Evolutionary conservation across 2,113 vertebrate species (phyloP), one percentile per base, ranked within the genome.

Genomic region (Neodon shergylaensis): DNA sequence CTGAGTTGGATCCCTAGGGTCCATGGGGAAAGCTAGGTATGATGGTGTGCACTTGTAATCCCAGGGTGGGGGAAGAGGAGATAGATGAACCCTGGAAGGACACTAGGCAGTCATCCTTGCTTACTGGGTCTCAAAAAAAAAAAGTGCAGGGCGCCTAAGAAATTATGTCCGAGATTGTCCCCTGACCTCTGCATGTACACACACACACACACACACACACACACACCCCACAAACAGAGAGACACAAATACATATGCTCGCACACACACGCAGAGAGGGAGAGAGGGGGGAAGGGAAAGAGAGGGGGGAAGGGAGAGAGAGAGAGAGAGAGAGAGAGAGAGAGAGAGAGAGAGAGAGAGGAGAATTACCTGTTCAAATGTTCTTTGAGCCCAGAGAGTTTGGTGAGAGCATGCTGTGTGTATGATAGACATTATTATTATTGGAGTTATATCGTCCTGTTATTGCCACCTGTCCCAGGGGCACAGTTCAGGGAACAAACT

Each of bases 401-500:
- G 54, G 36, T 33, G 47, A 74, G 44, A 49, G 26, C 3, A 1
- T n/a, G 24, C 66, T 88, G 11, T 70, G 0, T 82, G 13, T 52
- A 9, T 83, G 5, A 5, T 74, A 82, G 91, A 52, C 42, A 36
- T 84, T 42, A 26, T 65, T 54, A 22, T 86, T 68, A 42, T 44
- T 78, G 36, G 61, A 85, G 63, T 68, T 58, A 0, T 77, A 17
- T 70, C 42, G 42, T 68, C 58, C 77, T 95, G 39, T 70, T 82
- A 5, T 73, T 52, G 1, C 22, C 82, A 3, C 42, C 72, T 49
- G 39, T 88, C 68, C 36, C 33, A 28, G n/a, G 84, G 24, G 44
- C 77, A 92, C 65, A 83, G 61, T 88, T 95, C 52, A 52, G n/a
- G 83, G 42, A 49, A n/a, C 33, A 93, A 19, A 49, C 58, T 92